Conservation (phyloP, 2,888 invertebrate genomes). For the Portevinia maculata region DNA sequence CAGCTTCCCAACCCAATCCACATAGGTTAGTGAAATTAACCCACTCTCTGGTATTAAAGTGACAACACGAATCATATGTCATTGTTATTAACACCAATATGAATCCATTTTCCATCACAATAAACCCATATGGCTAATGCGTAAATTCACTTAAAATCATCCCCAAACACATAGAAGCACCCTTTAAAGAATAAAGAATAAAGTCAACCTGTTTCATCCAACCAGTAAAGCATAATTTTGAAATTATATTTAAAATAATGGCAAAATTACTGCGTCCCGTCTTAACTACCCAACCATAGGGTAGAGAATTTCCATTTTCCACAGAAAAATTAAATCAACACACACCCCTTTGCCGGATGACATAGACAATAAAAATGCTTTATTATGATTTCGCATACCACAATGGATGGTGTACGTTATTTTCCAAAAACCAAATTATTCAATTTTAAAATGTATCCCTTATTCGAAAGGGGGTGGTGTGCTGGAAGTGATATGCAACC, state of each 20-base stretch:
- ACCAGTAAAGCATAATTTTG: conserved; percentile 49
- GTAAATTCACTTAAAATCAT: conserved; percentile 67
- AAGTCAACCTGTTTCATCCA: conserved; percentile 80
- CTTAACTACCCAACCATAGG: conserved; percentile 17
- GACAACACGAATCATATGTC: conserved; percentile 83
- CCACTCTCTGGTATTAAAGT: conserved; percentile 57
- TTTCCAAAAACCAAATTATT: conserved; percentile 73
- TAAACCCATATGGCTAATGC: conserved; percentile 79
- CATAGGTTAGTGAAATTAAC: conserved; percentile 58
- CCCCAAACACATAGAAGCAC: conserved; percentile 18
- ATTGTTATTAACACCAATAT: conserved; percentile 83
- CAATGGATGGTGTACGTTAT: conserved; percentile 73
- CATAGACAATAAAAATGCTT: conserved; percentile 68
- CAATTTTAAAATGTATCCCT: conserved; percentile 72
- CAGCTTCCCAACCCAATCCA: background rate
- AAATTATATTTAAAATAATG: conserved; percentile 79
- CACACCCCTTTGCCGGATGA: conserved; percentile 35
- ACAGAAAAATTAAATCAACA: conserved; percentile 63
- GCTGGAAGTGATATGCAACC: conserved; percentile 31
- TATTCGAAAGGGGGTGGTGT: conserved; percentile 4
- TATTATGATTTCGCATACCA: conserved; percentile 74
- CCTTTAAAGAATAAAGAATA: conserved; percentile 26
- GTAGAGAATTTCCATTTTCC: conserved; percentile 8
- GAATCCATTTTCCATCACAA: conserved; percentile 81
- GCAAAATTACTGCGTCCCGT: conserved; percentile 80